phyloP scores from a whole-genome alignment of 2,113 vertebrate genomes.

The Sialia sialis region DNA sequence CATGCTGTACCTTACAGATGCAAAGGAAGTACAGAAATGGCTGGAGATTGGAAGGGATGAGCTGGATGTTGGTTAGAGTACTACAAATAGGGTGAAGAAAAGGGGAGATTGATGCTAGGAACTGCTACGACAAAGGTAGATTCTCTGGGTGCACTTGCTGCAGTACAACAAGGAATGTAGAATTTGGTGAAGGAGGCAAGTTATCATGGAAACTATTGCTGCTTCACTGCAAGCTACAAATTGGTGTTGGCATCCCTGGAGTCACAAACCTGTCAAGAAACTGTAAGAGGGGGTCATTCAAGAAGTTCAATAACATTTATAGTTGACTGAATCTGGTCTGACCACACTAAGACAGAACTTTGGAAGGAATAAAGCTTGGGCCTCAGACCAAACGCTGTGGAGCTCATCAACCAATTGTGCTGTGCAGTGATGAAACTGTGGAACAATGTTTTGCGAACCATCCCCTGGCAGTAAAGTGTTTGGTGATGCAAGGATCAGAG shows the following conservation, averaged over 20 bases:
- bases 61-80: neutral
- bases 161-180: neutral
- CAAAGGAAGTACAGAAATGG: neutral
- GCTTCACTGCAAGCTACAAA: neutral
- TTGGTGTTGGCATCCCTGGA: neutral
- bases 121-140: neutral
- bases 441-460: neutral
- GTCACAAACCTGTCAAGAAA: neutral
- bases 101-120: neutral
- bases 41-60: neutral
- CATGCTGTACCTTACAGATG: neutral
- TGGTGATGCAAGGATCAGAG: neutral
- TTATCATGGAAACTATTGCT: neutral
- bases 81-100: neutral
- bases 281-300: neutral
- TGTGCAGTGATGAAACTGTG: neutral
- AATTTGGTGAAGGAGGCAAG: neutral
- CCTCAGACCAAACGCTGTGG: neutral
- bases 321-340: neutral
- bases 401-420: neutral
- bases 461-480: neutral
- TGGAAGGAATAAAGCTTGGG: neutral
- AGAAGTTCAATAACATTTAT: neutral
- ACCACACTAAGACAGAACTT: neutral
- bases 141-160: neutral